Base-by-base conservation (phyloP, 2,113 vertebrate species). In the Oreocharis arfaki region DNA sequence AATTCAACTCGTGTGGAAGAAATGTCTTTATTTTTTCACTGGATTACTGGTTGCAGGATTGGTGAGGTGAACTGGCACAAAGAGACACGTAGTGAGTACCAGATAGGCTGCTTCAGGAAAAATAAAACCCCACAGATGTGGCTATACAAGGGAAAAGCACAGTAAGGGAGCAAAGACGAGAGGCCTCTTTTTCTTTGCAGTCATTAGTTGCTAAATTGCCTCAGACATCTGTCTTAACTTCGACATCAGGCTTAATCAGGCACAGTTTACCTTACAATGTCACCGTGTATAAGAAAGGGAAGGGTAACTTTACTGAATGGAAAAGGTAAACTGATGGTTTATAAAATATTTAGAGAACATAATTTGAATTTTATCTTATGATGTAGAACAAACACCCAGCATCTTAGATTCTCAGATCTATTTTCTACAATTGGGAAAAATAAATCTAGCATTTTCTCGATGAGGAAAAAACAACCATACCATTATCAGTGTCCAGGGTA, bases 261-360 rank as follows among this genome's bases (percentile, higher is more conserved):
- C n/a, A 84, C 17, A 65, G 3, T 70, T 47, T 67, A 61, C 21
- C 55, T 44, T 41, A 42, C n/a, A 61, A 37, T 70, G 52, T n/a
- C 37, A 88, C 7, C 0, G 0, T 20, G 12, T 21, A 14, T 39
- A 33, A 42, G n/a, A 83, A 61, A 85, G 17, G 7, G 28, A 92
- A 88, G 18, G 9, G 6, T 33, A 78, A 32, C 19, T 74, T 81
- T 67, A 37, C 6, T 70, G n/a, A 61, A 57, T 37, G 55, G 11
- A 79, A 59, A 81, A 70, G 27, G 78, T 10, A 84, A 87, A 35
- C 19, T 78, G 24, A 18, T 33, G 11, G 4, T 37, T 88, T 49
- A 63, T 37, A 41, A 70, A 78, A 75, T 70, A 75, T 37, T n/a
- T 82, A 53, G 13, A 53, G 15, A 93, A 56, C 2, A 15, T 47